Evolutionary conservation across 2,888 invertebrate genomes (phyloP), one percentile per base, ranked within the genome.

Genomic region (Pedicia rivosa): DNA sequence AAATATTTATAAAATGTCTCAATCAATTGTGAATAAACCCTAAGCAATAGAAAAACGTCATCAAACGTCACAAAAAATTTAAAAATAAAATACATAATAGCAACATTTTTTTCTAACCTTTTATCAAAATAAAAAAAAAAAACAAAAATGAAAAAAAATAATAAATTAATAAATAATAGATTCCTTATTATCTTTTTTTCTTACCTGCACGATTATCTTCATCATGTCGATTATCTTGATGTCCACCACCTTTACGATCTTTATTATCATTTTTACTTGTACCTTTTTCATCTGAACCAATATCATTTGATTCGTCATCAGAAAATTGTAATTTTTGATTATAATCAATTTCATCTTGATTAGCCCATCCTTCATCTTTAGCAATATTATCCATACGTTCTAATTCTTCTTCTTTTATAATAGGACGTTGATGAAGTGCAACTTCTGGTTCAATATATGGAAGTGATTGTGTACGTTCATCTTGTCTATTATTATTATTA

Each of bases 311-410:
- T 59, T 92, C 92, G 51, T 91, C 91, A 63, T 94, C 92, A 54
- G 91, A 91, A 63, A 92, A 94, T 46, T 84, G 80, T 55, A 94
- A 64, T 62, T 90, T 91, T 65, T 90, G 86, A 66, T 87, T 86
- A 56, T 91, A 92, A 63, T 92, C 91, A 55, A 92, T 86, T 57
- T 90, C 90, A 55, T 88, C 88, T 51, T 86, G 79, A 47, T 80
- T 78, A 40, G 86, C 83, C 94, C 94, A 94, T 43, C 90, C 90
- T 51, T 82, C 79, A 54, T 87, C 82, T 50, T 81, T 76, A 30
- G 83, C 74, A 47, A 91, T 82, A 54, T 90, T 83, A 62, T 92
- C 92, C 67, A 94, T 79, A 40, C 84, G 81, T 51, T 80, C 84
- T 50, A 94, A 70, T 59, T 91, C 90, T 56, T 91, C 90, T 54